A percentile compares a stretch with the other conserved stretches of the same genome.
phyloP scores from a whole-genome alignment of 2,113 vertebrate genomes.

The Alectura lathami region DNA sequence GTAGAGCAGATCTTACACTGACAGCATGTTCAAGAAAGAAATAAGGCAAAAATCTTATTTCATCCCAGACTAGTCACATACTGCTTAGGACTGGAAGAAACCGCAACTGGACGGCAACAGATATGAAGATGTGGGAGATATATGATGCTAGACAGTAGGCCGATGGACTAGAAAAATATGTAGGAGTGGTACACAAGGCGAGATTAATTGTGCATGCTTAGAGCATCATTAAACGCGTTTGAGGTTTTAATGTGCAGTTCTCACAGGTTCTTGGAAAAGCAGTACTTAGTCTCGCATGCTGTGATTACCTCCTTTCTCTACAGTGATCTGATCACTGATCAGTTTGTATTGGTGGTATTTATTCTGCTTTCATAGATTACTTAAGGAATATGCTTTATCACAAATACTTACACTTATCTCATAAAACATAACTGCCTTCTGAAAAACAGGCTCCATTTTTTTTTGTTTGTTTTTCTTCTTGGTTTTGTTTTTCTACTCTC shows the following conservation, averaged over 20 bases:
- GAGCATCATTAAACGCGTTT: not conserved
- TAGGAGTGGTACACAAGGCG: not conserved
- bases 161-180: not conserved
- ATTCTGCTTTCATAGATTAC: not conserved
- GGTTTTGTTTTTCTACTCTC: too few species aligned
- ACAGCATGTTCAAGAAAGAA: not conserved
- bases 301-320: not conserved
- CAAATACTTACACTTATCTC: accelerated
- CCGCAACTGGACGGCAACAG: not conserved
- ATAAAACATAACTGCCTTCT: not conserved
- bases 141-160: not conserved
- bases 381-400: not conserved
- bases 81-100: not conserved
- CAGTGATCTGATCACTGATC: not conserved
- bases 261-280: not conserved
- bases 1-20: not conserved
- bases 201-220: not conserved
- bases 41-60: not conserved
- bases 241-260: not conserved
- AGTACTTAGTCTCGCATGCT: not conserved
- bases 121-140: not conserved
- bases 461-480: not conserved
- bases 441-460: not conserved
- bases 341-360: not conserved
- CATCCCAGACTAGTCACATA: not conserved